Base-by-base conservation (phyloP, 2,888 invertebrate genomes). In the Itoplectis maculator region DNA sequence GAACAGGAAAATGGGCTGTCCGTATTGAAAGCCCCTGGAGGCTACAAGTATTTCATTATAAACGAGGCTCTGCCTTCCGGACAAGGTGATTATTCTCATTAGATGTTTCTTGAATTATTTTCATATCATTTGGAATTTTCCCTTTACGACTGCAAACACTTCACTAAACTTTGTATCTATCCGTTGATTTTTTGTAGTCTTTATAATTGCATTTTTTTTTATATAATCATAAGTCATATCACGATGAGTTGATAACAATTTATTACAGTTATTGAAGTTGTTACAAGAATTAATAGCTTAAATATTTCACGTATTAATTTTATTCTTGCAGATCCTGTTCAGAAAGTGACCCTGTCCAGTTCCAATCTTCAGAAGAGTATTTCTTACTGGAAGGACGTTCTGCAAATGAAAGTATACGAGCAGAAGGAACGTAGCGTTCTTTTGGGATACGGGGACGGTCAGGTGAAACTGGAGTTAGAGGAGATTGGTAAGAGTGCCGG, bases 21-120 rank as follows among this genome's bases (percentile, higher is more conserved):
- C 87, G 94, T 96, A 86, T 87, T 98, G 0, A 95, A 95, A 89
- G 98, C 98, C 59, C 99, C 99, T 5, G 99, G 98, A 88, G 99
- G 99, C 51, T 98, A 99, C 91, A 96, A 95, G 89, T 99, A 98
- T 93, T 95, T 94, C 89, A 94, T 99, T 72, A 93, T 96, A 69
- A 95, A 97, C 89, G 95, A 97, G 91, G 94, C 95, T 29, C 95
- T 96, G 91, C 95, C 96, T 0, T 89, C 89, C 23, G 94, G 95
- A 87, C 94, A 94, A 94, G 96, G 96, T 96, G 92, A 88, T 54
- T 49, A 65, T 49, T 6, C 49, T 69, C 15, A 29, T 65, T 37
- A 63, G 72, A 35, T 69, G 18, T 11, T 42, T 68, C 68, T 73
- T 15, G 1, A 15, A 8, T 5, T 15, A 18, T 54, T 0, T 20